phyloP scores from a whole-genome alignment of 2,888 invertebrate species.

The Pheosia tremula region DNA sequence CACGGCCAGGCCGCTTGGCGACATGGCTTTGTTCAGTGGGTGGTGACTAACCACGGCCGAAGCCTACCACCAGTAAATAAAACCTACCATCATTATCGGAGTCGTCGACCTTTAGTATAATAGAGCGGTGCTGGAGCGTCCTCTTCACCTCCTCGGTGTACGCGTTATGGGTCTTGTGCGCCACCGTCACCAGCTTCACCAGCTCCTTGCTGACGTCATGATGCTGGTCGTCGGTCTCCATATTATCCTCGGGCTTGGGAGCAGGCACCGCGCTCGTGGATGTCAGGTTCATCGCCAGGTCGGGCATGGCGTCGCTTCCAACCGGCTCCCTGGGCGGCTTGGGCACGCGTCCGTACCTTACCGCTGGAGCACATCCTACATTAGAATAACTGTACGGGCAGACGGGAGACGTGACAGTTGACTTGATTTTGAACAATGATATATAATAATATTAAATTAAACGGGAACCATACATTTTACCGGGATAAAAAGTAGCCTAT shows the following conservation, averaged over 20 bases:
- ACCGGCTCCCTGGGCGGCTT: slow-evolving; percentile 92
- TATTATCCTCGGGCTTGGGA: slow-evolving; percentile 34
- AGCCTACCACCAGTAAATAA: neutral
- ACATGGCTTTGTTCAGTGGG: no score
- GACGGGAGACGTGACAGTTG: neutral
- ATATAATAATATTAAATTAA: no score
- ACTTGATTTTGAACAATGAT: no score
- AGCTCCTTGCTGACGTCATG: slow-evolving; percentile 56
- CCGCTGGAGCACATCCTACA: slow-evolving; percentile 85
- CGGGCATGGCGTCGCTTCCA: slow-evolving; percentile 49
- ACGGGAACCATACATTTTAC: no score
- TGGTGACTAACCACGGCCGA: no score
- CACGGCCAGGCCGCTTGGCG: no score
- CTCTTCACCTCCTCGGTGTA: slow-evolving; percentile 94
- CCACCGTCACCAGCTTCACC: slow-evolving; percentile 82
- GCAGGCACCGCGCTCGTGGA: slow-evolving; percentile 14
- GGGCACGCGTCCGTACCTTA: slow-evolving; percentile 98
- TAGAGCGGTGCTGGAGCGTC: slow-evolving; percentile 43
- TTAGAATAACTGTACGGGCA: slow-evolving; percentile 15
- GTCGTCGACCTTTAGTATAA: slow-evolving; percentile 49
- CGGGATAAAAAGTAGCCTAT: no score
- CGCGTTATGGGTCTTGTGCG: slow-evolving; percentile 94
- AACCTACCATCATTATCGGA: slow-evolving; percentile 43
- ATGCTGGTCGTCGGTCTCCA: slow-evolving; percentile 32
- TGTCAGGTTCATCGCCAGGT: slow-evolving; percentile 41